Evolutionary conservation across 64 coral and sea anemone genomes (phyloP).

Genomic region (Exaiptasia diaphana): DNA sequence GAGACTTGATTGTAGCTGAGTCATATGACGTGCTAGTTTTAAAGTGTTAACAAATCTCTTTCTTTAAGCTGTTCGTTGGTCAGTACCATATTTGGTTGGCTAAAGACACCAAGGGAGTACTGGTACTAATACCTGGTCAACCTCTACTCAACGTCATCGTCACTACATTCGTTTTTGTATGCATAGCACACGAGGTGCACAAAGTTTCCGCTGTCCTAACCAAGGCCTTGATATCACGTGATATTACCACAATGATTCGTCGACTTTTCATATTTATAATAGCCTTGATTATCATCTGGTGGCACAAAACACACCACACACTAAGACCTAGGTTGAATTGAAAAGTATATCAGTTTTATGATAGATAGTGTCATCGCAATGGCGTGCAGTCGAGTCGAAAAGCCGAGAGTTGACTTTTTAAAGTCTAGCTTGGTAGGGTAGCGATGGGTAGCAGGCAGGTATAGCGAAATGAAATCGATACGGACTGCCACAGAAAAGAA

Average conservation of each 20-base stretch:
- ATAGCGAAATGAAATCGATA: too few species aligned
- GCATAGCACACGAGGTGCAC: conserved; percentile 85
- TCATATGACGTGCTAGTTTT: not conserved
- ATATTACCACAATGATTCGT: conserved; percentile 79
- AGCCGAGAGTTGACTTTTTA: too few species aligned
- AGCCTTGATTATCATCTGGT: conserved; percentile 93
- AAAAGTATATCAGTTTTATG: too few species aligned
- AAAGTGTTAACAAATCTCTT: not conserved
- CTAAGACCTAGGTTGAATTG: conserved; percentile 47
- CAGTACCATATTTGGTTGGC: conserved; percentile 98
- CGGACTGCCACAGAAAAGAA: too few species aligned
- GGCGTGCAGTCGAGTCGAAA: too few species aligned
- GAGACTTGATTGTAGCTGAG: too few species aligned
- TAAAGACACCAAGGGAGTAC: conserved; percentile 81
- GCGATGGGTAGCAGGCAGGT: too few species aligned
- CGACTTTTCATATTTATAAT: conserved; percentile 88
- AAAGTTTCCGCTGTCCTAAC: conserved; percentile 72
- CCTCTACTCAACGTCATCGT: conserved; percentile 76
- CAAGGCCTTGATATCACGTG: conserved; percentile 74
- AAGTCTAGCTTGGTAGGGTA: too few species aligned
- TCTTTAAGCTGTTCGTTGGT: conserved; percentile 80
- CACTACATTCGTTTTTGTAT: conserved; percentile 90
- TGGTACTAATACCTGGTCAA: conserved; percentile 80
- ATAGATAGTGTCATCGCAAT: too few species aligned
- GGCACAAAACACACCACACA: conserved; percentile 91